These are phyloP conservation scores for Nebria salina DNA, from an alignment of 2,888 invertebrate species.

Conservation along the genomic window DNA sequence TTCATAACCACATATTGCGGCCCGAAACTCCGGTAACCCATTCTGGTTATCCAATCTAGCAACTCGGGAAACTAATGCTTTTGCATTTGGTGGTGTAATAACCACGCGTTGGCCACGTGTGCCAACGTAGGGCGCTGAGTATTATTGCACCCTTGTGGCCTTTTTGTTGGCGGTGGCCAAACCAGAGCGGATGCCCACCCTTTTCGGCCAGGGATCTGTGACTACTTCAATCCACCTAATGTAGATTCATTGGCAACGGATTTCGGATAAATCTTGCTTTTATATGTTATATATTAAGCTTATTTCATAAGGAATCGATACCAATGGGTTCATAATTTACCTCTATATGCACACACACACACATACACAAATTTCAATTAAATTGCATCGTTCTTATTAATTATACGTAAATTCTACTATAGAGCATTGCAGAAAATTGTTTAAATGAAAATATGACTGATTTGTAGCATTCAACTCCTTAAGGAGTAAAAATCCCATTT, in stretches of 20 bases:
- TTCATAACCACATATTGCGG: not conserved
- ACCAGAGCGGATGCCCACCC: not conserved
- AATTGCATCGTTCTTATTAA: no score
- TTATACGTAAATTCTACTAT: no score
- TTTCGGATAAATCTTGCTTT: constrained; percentile 37
- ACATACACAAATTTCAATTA: no score
- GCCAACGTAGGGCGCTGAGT: constrained; percentile 19
- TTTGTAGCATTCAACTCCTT: no score
- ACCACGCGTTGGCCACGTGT: constrained; percentile 17
- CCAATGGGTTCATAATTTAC: no score
- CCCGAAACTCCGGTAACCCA: not conserved
- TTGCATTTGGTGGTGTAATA: constrained; percentile 32
- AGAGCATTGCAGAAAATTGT: no score
- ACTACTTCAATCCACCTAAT: constrained; percentile 30
- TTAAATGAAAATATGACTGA: no score
- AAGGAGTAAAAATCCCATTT: no score
- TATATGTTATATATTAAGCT: constrained; percentile 21
- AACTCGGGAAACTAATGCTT: constrained; percentile 2
- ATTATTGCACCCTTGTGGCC: constrained; percentile 42
- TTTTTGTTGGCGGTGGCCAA: constrained; percentile 26
- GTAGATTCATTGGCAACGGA: constrained; percentile 47
- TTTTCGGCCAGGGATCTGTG: not conserved
- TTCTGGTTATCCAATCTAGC: constrained; percentile 1
- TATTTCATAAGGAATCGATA: no score
- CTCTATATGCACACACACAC: no score